A percentile compares a stretch with the other conserved stretches of the same genome.
These are phyloP conservation scores for Microcaecilia unicolor DNA, from an alignment of 2,797 vertebrate genomes.

Conservation along the genomic window DNA sequence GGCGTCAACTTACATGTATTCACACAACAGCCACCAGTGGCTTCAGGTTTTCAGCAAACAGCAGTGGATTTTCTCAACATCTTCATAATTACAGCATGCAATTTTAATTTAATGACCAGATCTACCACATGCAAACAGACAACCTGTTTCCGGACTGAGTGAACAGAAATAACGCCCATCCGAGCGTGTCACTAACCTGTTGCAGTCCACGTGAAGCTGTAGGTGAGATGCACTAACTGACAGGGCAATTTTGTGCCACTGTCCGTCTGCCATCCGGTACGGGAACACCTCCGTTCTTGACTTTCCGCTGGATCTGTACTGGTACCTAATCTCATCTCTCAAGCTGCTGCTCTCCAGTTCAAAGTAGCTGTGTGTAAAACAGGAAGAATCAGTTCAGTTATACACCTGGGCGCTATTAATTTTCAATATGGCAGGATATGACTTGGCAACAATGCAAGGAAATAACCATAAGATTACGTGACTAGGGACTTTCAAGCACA, in stretches of 20 bases:
- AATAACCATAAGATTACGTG: no score
- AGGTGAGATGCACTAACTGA: conserved; percentile 80
- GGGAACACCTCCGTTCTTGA: conserved; percentile 80
- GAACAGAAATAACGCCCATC: no score
- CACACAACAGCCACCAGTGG: conserved; percentile 15
- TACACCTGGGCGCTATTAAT: neutral
- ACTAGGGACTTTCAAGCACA: no score
- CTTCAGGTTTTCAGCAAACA: conserved; percentile 32
- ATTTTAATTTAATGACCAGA: conserved; percentile 36
- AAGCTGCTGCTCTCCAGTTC: conserved; percentile 91
- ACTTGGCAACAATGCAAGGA: neutral
- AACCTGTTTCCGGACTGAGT: no score
- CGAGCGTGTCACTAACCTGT: conserved; percentile 60
- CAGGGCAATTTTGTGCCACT: conserved; percentile 82
- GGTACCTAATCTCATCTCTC: conserved; percentile 83
- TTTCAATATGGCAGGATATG: neutral
- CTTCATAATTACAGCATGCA: conserved; percentile 36
- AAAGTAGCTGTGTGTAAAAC: conserved; percentile 70
- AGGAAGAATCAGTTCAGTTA: conserved; percentile 11
- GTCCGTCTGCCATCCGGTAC: conserved; percentile 83
- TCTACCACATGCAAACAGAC: no score
- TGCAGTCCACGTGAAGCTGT: conserved; percentile 85
- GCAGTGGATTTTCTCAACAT: conserved; percentile 45
- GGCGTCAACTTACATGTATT: no score
- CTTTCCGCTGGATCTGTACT: conserved; percentile 77